Evolutionary conservation across 2,888 invertebrate genomes (phyloP), one percentile per base, ranked within the genome.

Genomic region (Xestoiulus laeticollis): DNA sequence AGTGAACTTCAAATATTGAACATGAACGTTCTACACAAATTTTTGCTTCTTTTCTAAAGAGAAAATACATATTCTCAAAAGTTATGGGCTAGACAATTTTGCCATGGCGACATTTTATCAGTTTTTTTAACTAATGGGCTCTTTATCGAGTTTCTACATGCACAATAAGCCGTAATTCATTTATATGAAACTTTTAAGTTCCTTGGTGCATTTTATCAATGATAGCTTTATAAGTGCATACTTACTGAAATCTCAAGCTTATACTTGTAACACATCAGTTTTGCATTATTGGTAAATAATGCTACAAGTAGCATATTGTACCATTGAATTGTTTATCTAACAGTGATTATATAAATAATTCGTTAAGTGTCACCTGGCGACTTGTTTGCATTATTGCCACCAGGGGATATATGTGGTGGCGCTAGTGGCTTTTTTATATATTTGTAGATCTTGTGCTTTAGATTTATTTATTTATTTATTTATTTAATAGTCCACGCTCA

Each of bases 1-100:
- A 53, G 53, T 53, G 53, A 53, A 53, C n/a, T 53, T 53, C 53
- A 53, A 53, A 53, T 53, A 53, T 53, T 53, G 53, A 53, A 53
- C 53, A 53, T n/a, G 53, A 19, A n/a, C n/a, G 53, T 53, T 53
- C 53, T 53, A n/a, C n/a, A 53, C 53, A 53, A 53, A 53, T 53
- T 53, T n/a, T 53, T 12, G n/a, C n/a, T 53, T 53, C n/a, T 53
- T 53, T 43, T 43, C 53, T 53, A n/a, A 53, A 53, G 53, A 19
- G 1, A 19, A 10, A 12, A 12, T n/a, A 53, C n/a, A 53, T 53
- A 19, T n/a, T 53, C 53, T n/a, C n/a, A n/a, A 53, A n/a, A 53
- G 53, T 53, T 53, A 53, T 53, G 53, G 4, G 53, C 53, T 53
- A 53, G 53, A 53, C 53, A n/a, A n/a, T n/a, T 53, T n/a, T 53